Evolutionary conservation across 2,797 vertebrate species (phyloP), one percentile per base, ranked within the genome.

Genomic region (Graptemys geographica): DNA sequence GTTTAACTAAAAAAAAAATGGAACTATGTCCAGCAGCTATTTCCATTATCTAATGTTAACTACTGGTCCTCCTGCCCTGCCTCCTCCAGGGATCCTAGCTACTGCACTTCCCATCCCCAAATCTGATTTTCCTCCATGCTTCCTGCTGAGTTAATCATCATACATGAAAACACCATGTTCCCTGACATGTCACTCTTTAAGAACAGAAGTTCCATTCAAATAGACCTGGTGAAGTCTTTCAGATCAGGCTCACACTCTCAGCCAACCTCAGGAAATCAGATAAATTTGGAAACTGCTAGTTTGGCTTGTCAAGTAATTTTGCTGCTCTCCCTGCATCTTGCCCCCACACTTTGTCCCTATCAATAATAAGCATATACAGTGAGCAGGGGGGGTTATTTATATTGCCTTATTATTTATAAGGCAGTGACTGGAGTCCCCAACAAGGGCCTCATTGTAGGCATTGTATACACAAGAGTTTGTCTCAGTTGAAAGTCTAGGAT

Each of bases 11-110:
- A 59, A 41, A 41, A 83, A 23, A n/a, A 27, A 21, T 8, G 12
- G 5, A 53, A 52, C 16, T 52, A 2, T 0, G 5, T 6, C 31
- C 8, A 1, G 18, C n/a, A 41, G 18, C 33, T 37, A 9, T 19
- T 87, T 5, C 21, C 7, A 1, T 2, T 83, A 53, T 12, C 33
- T 8, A 44, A n/a, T 28, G 16, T 78, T 49, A 49, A 31, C 47
- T 78, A 78, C 25, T 31, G 15, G 27, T 9, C 44, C 47, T 49
- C 27, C 74, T 49, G 25, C 25, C 47, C 28, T 78, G 23, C 25
- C 13, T 49, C 47, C 27, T 31, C 15, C 23, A 16, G 8, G 44
- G 74, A 31, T 49, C 44, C 28, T 78, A 16, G 28, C 44, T 31
- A 27, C 27, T 28, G 41, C 25, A 78, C 2, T 76, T 76, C 4